Evolutionary conservation across 2,797 vertebrate species (phyloP).

Genomic region (Pangasius djambal): DNA sequence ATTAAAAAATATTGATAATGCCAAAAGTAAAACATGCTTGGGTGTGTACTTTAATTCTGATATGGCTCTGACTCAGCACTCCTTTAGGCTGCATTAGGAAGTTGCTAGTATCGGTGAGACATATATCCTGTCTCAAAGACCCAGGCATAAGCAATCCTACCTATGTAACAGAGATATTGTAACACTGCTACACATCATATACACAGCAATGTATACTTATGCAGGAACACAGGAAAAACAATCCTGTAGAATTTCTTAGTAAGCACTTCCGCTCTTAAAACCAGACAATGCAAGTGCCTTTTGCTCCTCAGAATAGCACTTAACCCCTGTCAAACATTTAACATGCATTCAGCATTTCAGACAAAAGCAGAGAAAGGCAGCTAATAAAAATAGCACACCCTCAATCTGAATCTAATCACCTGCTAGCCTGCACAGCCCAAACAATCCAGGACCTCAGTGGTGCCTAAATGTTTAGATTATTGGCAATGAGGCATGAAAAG

Average conservation of each 20-base stretch:
- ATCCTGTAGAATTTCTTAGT: constrained; percentile 20
- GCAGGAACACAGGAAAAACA: background rate
- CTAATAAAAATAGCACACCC: constrained; percentile 20
- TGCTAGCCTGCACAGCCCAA: constrained; percentile 45
- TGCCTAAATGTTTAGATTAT: constrained; percentile 46
- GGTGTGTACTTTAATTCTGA: background rate
- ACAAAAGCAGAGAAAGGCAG: constrained; percentile 27
- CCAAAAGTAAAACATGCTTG: background rate
- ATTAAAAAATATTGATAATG: background rate
- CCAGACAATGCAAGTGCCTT: background rate
- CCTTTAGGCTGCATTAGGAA: constrained; percentile 10
- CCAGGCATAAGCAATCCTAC: background rate
- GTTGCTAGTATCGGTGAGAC: background rate
- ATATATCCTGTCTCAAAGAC: constrained; percentile 20
- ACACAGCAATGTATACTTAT: constrained; percentile 14
- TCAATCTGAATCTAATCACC: constrained; percentile 59
- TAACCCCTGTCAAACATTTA: constrained; percentile 39
- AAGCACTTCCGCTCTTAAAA: background rate
- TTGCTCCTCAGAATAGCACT: constrained; percentile 17
- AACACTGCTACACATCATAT: background rate
- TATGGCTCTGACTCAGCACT: constrained; percentile 4
- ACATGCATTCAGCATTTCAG: constrained; percentile 23
- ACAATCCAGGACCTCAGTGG: constrained; percentile 32
- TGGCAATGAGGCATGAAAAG: constrained; percentile 38
- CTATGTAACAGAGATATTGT: constrained; percentile 9